Evolutionary conservation across 2,888 invertebrate species (phyloP), one percentile per base, ranked within the genome.

Genomic region (Catocala fraxini): DNA sequence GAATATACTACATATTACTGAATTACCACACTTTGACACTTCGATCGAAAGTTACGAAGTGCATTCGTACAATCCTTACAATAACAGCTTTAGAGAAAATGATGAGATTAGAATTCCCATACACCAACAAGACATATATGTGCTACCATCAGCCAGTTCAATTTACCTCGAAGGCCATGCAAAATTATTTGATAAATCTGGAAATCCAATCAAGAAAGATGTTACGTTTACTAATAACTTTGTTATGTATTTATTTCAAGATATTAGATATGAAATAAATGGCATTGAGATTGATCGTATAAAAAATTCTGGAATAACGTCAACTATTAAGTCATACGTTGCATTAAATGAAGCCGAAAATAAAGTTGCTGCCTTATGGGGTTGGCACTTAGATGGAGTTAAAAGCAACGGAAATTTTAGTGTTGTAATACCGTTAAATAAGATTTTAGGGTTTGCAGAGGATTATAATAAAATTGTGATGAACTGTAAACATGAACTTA

Each of bases 401-500:
- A 76, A 59, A 68, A 56, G 43, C 35, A 35, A 63, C 35, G 80
- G 78, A 9, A 60, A 75, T 47, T 83, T 83, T 52, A 56, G 61
- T 55, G 57, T 54, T 52, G 5, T 64, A 34, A 12, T 59, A 35
- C 55, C 59, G n/a, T 25, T 62, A 13, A 57, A 62, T 53, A 61
- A 47, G 12, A 39, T 75, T 43, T 35, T 75, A 47, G 70, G 71
- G 0, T 70, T 71, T 65, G 70, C 71, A 9, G 74, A 75, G 55
- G 71, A 88, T 69, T 89, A 84, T 63, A 79, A 79, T 42, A 84
- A 83, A 75, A 80, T 88, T 53, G 72, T 87, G 56, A 67, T 88
- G 0, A 89, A 89, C 69, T 78, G 79, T 59, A 84, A 83, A 75
- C 87, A 89, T 80, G 87, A 89, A 71, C 65, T 85, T 43, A 75